Evolutionary conservation across 2,888 invertebrate species (phyloP), one percentile per base, ranked within the genome.

Genomic region (Trachelus iudaicus): DNA sequence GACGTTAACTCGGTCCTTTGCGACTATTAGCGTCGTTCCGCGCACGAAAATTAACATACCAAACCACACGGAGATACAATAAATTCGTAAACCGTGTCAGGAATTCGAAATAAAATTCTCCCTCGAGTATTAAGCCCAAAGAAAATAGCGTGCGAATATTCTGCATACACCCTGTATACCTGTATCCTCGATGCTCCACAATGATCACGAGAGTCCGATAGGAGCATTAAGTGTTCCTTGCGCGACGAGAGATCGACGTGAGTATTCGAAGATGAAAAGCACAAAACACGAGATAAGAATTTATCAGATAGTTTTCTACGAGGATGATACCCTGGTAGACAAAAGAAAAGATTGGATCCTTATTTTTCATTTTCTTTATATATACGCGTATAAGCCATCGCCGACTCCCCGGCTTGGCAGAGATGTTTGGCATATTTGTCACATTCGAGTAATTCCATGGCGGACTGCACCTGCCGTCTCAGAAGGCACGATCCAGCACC

Each of bases 351-450:
- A 15, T 31, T 33, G 31, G 6, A 71, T 6, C 71, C 31, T 23
- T 71, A 3, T 71, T 34, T 71, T 71, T 71, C 6, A 15, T 33
- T 30, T 35, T 35, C 11, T 11, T 12, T 12, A 35, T 12, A 12
- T 12, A 35, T 11, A 34, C 11, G 12, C 9, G 13, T 37, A 56
- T 15, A 56, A 56, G 9, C 23, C 9, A 56, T 23, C 31, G 71
- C 33, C 71, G 71, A 34, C 71, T 71, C 71, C 30, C 74, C 56
- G 56, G 56, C 56, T 56, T 74, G 75, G 78, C 74, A 76, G 82
- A 83, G 88, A 89, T 88, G 86, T 88, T 87, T 87, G 81, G 85
- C 89, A 85, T 88, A 90, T 90, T 90, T 90, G 90, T 90, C 90
- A 89, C 89, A 89, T 89, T 87, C 86, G 86, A 89, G 89, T 89